Evolutionary conservation across 2,113 vertebrate genomes (phyloP).

Genomic region (Chloroceryle aenea): DNA sequence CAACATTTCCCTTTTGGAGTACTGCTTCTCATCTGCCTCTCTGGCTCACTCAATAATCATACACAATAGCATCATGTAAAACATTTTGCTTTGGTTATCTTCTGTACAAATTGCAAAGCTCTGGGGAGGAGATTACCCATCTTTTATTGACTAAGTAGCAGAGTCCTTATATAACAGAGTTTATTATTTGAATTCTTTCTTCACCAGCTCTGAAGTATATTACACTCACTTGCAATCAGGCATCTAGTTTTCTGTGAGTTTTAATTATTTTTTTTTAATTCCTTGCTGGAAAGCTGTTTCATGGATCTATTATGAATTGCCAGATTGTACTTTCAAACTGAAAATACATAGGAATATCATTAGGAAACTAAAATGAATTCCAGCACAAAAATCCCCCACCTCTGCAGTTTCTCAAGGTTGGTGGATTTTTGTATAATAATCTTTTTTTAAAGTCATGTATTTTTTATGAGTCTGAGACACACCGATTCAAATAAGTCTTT

Average conservation of each 20-base stretch:
- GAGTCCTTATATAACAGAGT: neutral
- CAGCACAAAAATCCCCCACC: slow-evolving; percentile 62
- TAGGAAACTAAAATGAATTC: slow-evolving; percentile 72
- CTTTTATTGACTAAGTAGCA: slow-evolving; percentile 40
- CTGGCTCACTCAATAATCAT: neutral
- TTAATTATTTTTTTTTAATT: slow-evolving; percentile 37
- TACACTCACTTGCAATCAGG: slow-evolving; percentile 43
- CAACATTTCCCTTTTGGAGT: neutral
- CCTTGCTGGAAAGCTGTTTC: slow-evolving; percentile 49
- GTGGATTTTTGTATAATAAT: slow-evolving; percentile 69
- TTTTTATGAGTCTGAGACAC: slow-evolving; percentile 77
- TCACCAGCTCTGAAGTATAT: neutral
- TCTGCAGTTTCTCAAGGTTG: slow-evolving; percentile 71
- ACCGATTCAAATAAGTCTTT: slow-evolving; percentile 72
- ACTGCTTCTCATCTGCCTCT: neutral
- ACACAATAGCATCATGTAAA: slow-evolving; percentile 21
- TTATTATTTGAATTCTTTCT: slow-evolving; percentile 19
- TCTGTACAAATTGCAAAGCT: slow-evolving; percentile 33
- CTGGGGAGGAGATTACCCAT: slow-evolving; percentile 22
- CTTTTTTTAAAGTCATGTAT: slow-evolving; percentile 75
- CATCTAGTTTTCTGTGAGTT: slow-evolving; percentile 49
- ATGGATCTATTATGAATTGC: slow-evolving; percentile 50
- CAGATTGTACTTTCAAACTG: slow-evolving; percentile 56
- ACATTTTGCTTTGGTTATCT: slow-evolving; percentile 38
- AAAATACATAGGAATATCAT: slow-evolving; percentile 48